Evolutionary conservation across 2,113 vertebrate genomes (phyloP).

Genomic region (Cyanoramphus novaezelandiae): DNA sequence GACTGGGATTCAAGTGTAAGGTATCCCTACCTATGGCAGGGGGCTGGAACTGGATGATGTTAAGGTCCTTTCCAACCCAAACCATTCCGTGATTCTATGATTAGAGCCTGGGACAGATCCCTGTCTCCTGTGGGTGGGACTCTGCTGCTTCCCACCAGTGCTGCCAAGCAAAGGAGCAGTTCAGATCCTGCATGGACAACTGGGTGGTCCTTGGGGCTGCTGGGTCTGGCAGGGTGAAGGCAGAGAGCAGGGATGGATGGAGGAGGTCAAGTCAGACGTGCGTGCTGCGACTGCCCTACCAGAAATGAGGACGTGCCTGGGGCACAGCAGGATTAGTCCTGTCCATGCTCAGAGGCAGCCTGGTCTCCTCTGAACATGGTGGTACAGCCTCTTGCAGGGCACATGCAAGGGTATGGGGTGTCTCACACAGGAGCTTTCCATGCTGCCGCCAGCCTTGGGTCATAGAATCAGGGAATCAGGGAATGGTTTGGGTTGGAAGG

Average conservation of each 20-base stretch:
- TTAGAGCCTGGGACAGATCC: background rate
- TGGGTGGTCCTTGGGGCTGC: background rate
- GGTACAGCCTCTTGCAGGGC: background rate
- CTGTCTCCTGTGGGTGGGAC: background rate
- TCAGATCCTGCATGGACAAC: background rate
- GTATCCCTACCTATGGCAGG: background rate
- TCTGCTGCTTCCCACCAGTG: background rate
- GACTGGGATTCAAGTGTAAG: background rate
- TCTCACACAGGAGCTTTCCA: background rate
- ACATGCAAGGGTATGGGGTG: accelerated
- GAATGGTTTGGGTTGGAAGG: background rate
- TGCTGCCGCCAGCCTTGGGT: background rate
- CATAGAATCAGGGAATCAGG: background rate
- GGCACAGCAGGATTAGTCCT: background rate
- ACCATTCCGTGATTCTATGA: background rate
- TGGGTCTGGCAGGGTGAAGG: background rate
- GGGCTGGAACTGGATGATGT: background rate
- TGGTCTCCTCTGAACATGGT: background rate
- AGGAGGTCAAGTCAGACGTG: background rate
- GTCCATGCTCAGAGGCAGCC: background rate
- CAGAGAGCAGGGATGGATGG: background rate
- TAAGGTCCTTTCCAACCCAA: background rate
- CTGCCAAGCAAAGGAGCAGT: background rate
- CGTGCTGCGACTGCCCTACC: background rate
- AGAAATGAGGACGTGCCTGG: background rate